Base-by-base conservation (phyloP, 2,113 vertebrate species). In the Phoenicopterus ruber region DNA sequence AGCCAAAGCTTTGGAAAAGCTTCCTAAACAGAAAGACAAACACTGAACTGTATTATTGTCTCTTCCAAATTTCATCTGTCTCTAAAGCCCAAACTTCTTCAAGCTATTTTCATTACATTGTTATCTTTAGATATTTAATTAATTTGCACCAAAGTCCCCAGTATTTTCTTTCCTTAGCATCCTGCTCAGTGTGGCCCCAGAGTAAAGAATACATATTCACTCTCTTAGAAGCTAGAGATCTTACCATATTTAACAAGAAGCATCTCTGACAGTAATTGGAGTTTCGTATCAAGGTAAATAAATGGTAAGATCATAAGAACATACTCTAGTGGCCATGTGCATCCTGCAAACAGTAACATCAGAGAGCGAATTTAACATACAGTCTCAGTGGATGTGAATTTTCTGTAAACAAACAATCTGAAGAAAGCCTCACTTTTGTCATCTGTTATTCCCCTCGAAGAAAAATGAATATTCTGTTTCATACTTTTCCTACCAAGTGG, bases 401-500 rank as follows among this genome's bases (percentile, higher is more conserved):
- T 97, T 97, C 97, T 96, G 96, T 98, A 98, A 98, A 98, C 97
- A 98, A 98, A 97, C 97, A 97, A 97, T 71, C 95, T 94, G 95
- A 97, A 98, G 95, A 98, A 97, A 98, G 96, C 78, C 77, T 98
- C 79, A 36, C 90, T 98, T 98, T 98, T 98, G 97, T 98, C 98
- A 96, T 97, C 94, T 94, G 95, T 94, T 97, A 98, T 98, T 98
- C 98, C 97, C 98, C 98, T 29, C 44, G 77, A 98, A 98, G 97
- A 96, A 97, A 98, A 97, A 98, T 98, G 97, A 98, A 98, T 98
- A 98, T 98, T 98, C 98, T 94, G 94, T 97, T 98, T 98, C 96
- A 97, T 97, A 97, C 96, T 93, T 97, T 95, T 93, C 89, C 96
- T 97, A 97, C 86, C 97, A 98, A 92, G 96, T 92, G 42, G 78